Conservation (phyloP, 1,140 invertebrate genomes). For the Tenebrio molitor region DNA sequence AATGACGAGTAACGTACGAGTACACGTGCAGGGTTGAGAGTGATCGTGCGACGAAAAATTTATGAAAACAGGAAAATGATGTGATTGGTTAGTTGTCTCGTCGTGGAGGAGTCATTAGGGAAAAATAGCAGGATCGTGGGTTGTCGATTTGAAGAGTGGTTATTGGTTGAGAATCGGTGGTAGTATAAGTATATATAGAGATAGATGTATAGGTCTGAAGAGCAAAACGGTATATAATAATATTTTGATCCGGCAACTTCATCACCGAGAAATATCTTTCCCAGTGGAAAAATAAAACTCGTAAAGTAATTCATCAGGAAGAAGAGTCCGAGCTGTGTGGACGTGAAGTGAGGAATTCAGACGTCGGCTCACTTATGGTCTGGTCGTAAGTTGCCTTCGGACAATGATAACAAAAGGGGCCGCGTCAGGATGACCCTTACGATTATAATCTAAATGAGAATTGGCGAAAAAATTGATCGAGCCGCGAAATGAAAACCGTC, state of each 20-base stretch:
- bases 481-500: neutral
- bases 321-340: conserved; percentile 30
- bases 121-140: too few relatives aligned
- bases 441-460: conserved; percentile 44
- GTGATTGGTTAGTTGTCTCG: too few relatives aligned
- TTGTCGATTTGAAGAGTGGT: too few relatives aligned
- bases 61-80: too few relatives aligned
- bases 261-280: conserved; percentile 55
- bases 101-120: too few relatives aligned
- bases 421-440: conserved; percentile 25
- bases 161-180: neutral
- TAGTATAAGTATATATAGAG: conserved; percentile 20
- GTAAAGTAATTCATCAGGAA: conserved; percentile 57
- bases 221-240: conserved; percentile 53
- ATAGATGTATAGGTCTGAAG: too few relatives aligned
- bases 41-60: too few relatives aligned
- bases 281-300: conserved; percentile 56
- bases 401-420: conserved; percentile 25
- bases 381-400: conserved; percentile 24
- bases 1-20: too few relatives aligned
- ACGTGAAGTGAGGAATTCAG: conserved; percentile 43
- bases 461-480: conserved; percentile 28
- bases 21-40: too few relatives aligned
- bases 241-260: conserved; percentile 56
- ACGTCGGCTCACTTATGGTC: conserved; percentile 19